These are phyloP conservation scores for Eleginops maclovinus DNA, from an alignment of 2,113 vertebrate genomes.

Conservation along the genomic window DNA sequence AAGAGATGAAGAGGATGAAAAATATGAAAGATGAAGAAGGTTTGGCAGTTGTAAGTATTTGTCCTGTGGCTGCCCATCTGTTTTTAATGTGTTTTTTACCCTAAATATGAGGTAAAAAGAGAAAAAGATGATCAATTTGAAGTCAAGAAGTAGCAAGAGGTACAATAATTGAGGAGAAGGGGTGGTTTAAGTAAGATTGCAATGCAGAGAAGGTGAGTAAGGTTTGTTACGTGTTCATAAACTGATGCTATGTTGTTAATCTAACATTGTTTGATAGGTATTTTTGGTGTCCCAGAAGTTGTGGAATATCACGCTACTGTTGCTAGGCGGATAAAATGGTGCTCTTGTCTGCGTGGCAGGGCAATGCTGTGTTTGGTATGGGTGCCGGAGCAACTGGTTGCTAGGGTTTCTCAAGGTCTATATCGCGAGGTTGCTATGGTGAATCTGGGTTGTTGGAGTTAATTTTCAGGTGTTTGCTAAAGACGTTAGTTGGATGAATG, in stretches of 20 bases:
- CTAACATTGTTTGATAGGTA: not conserved
- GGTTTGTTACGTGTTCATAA: not conserved
- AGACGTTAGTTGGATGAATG: not conserved
- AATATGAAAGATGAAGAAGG: not conserved
- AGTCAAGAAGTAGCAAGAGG: not conserved
- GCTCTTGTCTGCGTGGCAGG: not conserved
- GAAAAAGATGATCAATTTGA: not conserved
- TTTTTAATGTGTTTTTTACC: not conserved
- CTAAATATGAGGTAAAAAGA: not conserved
- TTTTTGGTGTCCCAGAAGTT: not conserved
- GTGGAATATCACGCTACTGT: not conserved
- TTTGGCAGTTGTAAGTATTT: not conserved
- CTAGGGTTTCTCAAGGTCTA: too few relatives aligned
- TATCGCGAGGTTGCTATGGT: too few relatives aligned
- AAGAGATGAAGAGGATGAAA: not conserved
- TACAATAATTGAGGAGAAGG: not conserved
- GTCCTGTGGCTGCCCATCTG: not conserved
- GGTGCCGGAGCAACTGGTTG: not conserved
- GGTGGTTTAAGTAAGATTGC: too few relatives aligned
- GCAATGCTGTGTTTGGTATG: not conserved
- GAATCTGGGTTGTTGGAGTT: not conserved
- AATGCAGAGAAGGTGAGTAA: too few relatives aligned
- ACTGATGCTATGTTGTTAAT: not conserved
- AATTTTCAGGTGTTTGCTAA: not conserved
- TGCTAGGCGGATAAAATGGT: not conserved